Base-by-base conservation (phyloP, 2,888 invertebrate genomes). In the Metacarcinus magister region DNA sequence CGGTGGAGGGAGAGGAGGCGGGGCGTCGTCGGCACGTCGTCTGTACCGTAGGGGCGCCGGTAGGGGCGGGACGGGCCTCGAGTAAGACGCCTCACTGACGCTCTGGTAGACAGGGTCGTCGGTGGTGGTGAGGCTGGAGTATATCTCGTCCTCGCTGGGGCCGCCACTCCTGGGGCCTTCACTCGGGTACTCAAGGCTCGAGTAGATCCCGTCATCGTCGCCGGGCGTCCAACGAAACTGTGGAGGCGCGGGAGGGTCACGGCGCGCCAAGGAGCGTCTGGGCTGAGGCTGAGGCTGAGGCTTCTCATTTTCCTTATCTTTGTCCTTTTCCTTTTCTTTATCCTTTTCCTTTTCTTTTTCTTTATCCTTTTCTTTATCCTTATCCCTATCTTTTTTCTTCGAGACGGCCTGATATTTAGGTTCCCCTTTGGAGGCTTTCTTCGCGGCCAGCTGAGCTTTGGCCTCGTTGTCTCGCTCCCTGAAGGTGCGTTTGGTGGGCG, bases 1-100 rank as follows among this genome's bases (percentile, higher is more conserved):
- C n/a, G 97, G 97, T 96, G 97, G 97, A 39, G 97, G 97, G 23
- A 97, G 60, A 28, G 97, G 97, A 7, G 97, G 97, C 87, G 97
- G 94, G 19, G 91, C 94, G 44, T 96, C 96, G 46, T 97, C 97
- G 46, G 95, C 92, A 93, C 97, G 94, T 28, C 97, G 95, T 16
- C 97, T 95, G 92, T 97, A 97, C 54, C 96, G 87, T 8, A 95
- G 94, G 4, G 97, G 97, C 2, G 97, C 97, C 28, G 97, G 96
- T 0, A 96, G 92, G 23, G 97, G 97, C 16, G 97, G 97, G n/a
- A 95, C 94, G n/a, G 97, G 97, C 19, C 96, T 93, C 16, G 97
- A 96, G 75, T 96, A 97, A 1, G 96, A 94, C 2, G 95, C 89
- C 95, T 97, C 97, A 28, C 96, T 94, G 23, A 96, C 96, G 87